Evolutionary conservation across 2,888 invertebrate species (phyloP).

Genomic region (Lithophane socia): DNA sequence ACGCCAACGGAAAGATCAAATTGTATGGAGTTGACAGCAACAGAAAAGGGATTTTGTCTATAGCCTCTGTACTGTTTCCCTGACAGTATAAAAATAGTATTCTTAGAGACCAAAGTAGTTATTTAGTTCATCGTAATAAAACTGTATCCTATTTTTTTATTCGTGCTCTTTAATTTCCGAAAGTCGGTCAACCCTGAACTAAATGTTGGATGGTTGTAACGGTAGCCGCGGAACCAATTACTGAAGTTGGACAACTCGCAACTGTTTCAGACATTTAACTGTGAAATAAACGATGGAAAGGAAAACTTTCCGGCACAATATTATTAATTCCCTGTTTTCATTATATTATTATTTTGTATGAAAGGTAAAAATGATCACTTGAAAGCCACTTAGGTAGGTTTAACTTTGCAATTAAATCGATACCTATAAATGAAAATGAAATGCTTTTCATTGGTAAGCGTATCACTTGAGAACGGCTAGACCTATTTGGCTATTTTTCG

Average conservation of each 20-base stretch:
- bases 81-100: neutral
- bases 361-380: no score
- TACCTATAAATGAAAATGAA: no score
- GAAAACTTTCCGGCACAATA: constrained; percentile 41
- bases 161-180: neutral
- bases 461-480: no score
- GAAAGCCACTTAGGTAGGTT: no score
- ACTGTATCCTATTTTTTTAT: constrained; percentile 1
- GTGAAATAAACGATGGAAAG: constrained; percentile 58
- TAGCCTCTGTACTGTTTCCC: no score
- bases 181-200: constrained; percentile 51
- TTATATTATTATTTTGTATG: constrained; percentile 20
- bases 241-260: constrained; percentile 56
- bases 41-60: no score
- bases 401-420: no score
- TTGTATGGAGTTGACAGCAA: no score
- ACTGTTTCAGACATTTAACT: constrained; percentile 62
- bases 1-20: no score
- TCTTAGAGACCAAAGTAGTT: neutral
- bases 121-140: constrained; percentile 2
- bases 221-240: constrained; percentile 61
- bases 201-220: constrained; percentile 56
- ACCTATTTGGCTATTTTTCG: no score
- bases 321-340: constrained; percentile 46
- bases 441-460: no score